Evolutionary conservation across 1,140 invertebrate species (phyloP).

Genomic region (Philotrypesis tridentata): DNA sequence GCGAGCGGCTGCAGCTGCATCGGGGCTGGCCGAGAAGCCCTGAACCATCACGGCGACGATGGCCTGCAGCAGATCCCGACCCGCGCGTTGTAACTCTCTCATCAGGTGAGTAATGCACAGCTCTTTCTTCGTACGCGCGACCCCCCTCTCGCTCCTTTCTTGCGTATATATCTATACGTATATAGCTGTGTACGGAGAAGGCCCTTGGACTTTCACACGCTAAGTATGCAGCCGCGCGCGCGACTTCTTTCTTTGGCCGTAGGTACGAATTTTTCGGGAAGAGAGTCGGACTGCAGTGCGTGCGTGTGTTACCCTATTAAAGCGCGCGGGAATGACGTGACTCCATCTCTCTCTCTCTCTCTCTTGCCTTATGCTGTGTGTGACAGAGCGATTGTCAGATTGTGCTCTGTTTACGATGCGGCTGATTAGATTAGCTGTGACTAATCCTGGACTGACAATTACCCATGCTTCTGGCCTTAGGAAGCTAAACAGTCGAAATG

Average conservation of each 20-base stretch:
- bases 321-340: background rate
- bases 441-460: background rate
- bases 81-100: background rate
- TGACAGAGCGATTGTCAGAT: background rate
- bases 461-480: background rate
- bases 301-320: too few species aligned
- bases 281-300: too few species aligned
- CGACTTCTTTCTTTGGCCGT: background rate
- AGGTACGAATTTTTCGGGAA: background rate
- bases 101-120: background rate
- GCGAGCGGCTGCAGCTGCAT: background rate
- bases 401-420: constrained; percentile 5
- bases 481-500: constrained; percentile 54
- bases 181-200: background rate
- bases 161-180: background rate
- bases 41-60: background rate
- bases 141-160: background rate
- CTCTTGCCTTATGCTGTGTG: background rate
- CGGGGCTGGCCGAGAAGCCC: background rate
- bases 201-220: background rate
- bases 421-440: background rate
- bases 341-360: too few species aligned
- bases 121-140: background rate
- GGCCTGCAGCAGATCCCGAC: background rate
- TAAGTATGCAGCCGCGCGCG: background rate